A percentile compares a stretch with the other conserved stretches of the same genome.
These are phyloP conservation scores for Agrotis ipsilon DNA, from an alignment of 2,888 invertebrate genomes.

Conservation along the genomic window DNA sequence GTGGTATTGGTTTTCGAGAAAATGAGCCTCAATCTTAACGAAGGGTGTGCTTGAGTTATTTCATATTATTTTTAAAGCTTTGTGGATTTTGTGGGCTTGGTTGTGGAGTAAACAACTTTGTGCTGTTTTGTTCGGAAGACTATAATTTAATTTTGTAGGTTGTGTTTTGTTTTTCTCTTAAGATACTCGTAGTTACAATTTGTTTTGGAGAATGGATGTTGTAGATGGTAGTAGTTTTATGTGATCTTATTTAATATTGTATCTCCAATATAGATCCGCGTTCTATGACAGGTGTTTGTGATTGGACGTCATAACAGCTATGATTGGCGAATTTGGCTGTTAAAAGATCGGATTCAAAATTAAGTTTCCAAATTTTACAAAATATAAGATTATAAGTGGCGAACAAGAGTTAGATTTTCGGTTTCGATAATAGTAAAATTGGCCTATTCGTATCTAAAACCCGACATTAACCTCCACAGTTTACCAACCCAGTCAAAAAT, in stretches of 20 bases:
- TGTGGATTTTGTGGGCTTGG: constrained; percentile 37
- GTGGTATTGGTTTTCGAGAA: constrained; percentile 86
- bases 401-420: background rate
- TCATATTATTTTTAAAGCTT: constrained; percentile 61
- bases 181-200: background rate
- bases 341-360: no score
- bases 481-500: constrained; percentile 38
- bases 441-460: constrained; percentile 8
- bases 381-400: no score
- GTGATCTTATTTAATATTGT: no score
- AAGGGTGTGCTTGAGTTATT: constrained; percentile 69
- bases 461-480: constrained; percentile 13
- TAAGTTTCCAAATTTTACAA: no score
- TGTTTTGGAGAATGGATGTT: constrained; percentile 12
- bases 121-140: constrained; percentile 16
- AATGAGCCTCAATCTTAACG: constrained; percentile 77
- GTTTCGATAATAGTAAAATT: constrained; percentile 1
- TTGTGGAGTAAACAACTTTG: constrained; percentile 48
- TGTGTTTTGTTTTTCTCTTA: constrained; percentile 23
- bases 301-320: no score
- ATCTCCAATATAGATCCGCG: no score
- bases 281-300: no score
- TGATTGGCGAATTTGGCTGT: no score
- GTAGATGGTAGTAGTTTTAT: background rate
- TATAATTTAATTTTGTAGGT: constrained; percentile 12